These are phyloP conservation scores for Oscheius sp. DNA, from an alignment of 2,888 invertebrate genomes.

Conservation along the genomic window DNA sequence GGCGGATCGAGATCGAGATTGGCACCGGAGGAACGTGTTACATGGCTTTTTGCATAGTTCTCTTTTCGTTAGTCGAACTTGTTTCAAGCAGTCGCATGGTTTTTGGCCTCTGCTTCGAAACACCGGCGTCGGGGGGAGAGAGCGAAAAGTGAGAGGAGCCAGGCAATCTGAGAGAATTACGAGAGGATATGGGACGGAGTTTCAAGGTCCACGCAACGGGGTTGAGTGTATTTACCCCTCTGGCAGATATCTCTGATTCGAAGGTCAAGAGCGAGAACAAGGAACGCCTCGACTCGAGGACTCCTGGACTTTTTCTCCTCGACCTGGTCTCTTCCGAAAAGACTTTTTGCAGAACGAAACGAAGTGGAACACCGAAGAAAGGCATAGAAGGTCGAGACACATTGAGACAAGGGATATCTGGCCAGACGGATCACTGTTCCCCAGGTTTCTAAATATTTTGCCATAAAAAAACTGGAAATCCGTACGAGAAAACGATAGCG, in stretches of 20 bases:
- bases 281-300: background rate
- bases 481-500: conserved; percentile 8
- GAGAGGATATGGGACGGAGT: conserved; percentile 2
- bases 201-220: conserved; percentile 13
- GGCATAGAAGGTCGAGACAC: background rate
- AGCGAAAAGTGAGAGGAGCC: background rate
- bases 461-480: too few species aligned
- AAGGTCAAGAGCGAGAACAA: conserved; percentile 4
- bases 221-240: conserved; percentile 27
- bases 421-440: too few species aligned
- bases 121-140: background rate
- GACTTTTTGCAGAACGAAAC: background rate
- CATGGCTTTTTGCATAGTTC: too few species aligned
- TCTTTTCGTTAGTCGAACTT: background rate
- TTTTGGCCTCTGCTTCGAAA: conserved; percentile 1
- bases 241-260: background rate
- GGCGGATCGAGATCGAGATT: conserved; percentile 4
- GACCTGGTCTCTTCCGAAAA: background rate
- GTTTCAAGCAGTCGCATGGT: conserved; percentile 1
- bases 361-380: background rate
- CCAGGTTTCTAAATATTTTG: too few species aligned
- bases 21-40: background rate
- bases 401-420: background rate
- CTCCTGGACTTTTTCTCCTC: background rate
- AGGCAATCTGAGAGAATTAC: background rate